A percentile compares a stretch with the other conserved stretches of the same genome.
These are phyloP conservation scores for Zaprionus davidi DNA, from an alignment of 1,140 invertebrate species.

Conservation along the genomic window DNA sequence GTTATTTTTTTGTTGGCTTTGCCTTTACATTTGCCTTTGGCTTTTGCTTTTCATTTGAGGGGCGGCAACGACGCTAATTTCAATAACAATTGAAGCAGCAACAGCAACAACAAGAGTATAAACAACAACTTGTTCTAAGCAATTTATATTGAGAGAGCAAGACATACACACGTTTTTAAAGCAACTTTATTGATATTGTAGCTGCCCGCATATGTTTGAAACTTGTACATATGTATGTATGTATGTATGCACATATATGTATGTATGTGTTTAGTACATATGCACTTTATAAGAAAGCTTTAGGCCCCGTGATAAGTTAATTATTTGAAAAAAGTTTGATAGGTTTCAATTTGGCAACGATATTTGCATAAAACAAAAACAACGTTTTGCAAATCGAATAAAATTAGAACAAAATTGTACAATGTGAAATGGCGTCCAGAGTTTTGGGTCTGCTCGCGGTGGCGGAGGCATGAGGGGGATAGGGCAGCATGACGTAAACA, in stretches of 20 bases:
- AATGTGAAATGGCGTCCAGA: slow-evolving; percentile 34
- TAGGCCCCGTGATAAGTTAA: slow-evolving; percentile 25
- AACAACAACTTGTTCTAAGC: slow-evolving; percentile 56
- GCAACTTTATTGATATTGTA: slow-evolving; percentile 27
- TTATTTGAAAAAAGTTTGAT: slow-evolving; percentile 30
- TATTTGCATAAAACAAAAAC: slow-evolving; percentile 1
- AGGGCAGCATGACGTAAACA: slow-evolving; percentile 64
- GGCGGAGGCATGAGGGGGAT: not conserved
- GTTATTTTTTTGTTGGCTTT: slow-evolving; percentile 32
- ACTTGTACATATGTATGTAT: slow-evolving; percentile 3
- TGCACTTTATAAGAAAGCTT: slow-evolving; percentile 10
- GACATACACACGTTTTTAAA: not conserved
- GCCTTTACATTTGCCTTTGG: slow-evolving; percentile 27
- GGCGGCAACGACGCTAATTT: not conserved
- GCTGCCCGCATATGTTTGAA: slow-evolving; percentile 1
- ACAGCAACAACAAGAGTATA: slow-evolving; percentile 28
- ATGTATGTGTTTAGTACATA: not conserved
- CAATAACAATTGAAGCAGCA: slow-evolving; percentile 29
- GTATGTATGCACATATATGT: not conserved
- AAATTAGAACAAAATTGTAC: slow-evolving; percentile 50
- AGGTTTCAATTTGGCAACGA: slow-evolving; percentile 7
- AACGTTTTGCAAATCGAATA: slow-evolving; percentile 19
- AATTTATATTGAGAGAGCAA: slow-evolving; percentile 2
- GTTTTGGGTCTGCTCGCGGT: not conserved
- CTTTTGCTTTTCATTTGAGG: not conserved